Evolutionary conservation across 2,888 invertebrate genomes (phyloP).

Genomic region (Carterocephalus palaemon): DNA sequence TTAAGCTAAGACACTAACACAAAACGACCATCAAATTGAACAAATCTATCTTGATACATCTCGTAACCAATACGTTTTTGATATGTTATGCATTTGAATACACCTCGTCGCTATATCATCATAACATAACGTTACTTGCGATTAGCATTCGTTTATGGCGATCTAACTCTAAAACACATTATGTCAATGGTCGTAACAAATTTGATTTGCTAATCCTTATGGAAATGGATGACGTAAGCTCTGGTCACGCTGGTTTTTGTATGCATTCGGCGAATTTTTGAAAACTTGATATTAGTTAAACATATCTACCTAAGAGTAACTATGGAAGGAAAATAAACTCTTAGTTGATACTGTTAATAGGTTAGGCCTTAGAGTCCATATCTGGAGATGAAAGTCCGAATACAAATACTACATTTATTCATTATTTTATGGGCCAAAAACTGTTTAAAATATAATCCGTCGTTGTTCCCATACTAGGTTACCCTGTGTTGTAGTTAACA

Average conservation of each 20-base stretch:
- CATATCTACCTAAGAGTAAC: too few relatives aligned
- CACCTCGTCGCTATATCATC: constrained; percentile 7
- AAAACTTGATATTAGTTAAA: too few relatives aligned
- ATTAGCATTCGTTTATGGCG: constrained; percentile 25
- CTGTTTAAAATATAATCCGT: too few relatives aligned
- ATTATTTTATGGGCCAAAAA: too few relatives aligned
- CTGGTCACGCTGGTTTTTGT: background rate
- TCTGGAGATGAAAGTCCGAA: too few relatives aligned
- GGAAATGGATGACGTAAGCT: constrained; percentile 32
- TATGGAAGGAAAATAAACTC: too few relatives aligned
- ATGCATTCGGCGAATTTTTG: background rate
- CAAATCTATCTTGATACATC: background rate
- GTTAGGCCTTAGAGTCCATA: too few relatives aligned
- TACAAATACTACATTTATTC: too few relatives aligned
- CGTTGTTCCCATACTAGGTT: too few relatives aligned
- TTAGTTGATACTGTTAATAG: too few relatives aligned
- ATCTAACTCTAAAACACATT: constrained; percentile 16
- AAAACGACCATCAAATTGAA: background rate
- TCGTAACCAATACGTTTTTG: background rate
- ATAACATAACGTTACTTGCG: constrained; percentile 16
- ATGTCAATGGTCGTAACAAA: constrained; percentile 29
- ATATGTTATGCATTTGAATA: background rate
- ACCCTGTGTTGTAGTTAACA: too few relatives aligned
- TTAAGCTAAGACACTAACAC: background rate
- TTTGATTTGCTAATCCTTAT: constrained; percentile 43